phyloP scores from a whole-genome alignment of 1,140 invertebrate genomes.

The Zaprionus vittiger region DNA sequence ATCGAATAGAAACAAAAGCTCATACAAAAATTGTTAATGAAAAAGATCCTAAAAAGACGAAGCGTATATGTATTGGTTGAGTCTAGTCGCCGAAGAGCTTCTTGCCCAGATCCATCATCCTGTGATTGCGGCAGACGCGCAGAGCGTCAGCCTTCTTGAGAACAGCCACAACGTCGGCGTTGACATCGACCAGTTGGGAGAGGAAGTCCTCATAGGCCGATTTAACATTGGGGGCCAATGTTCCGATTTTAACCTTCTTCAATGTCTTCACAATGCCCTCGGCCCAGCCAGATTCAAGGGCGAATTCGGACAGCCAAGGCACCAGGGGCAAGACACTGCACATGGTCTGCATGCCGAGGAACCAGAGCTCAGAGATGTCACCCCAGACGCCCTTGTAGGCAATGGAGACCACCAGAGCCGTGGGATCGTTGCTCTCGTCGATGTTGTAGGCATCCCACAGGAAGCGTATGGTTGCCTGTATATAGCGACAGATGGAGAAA shows the following conservation, averaged over 20 bases:
- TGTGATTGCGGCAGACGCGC: constrained; percentile 92
- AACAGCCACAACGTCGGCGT: constrained; percentile 89
- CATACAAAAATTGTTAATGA: constrained; percentile 40
- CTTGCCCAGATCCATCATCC: constrained; percentile 94
- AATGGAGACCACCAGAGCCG: constrained; percentile 92
- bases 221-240: constrained; percentile 92
- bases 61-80: background rate
- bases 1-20: constrained; percentile 36
- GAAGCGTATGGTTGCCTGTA: constrained; percentile 94
- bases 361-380: constrained; percentile 96
- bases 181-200: constrained; percentile 92
- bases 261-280: constrained; percentile 93
- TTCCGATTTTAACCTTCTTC: constrained; percentile 91
- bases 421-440: constrained; percentile 93
- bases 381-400: constrained; percentile 94
- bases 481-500: constrained; percentile 94
- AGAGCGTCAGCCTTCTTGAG: constrained; percentile 93
- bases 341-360: constrained; percentile 96
- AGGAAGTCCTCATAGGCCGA: constrained; percentile 96
- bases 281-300: constrained; percentile 95
- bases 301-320: constrained; percentile 95
- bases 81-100: constrained; percentile 91
- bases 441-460: constrained; percentile 96
- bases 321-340: constrained; percentile 91
- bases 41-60: constrained; percentile 22